Evolutionary conservation across 2,888 invertebrate genomes (phyloP).

Genomic region (Xestia rhomboidea): DNA sequence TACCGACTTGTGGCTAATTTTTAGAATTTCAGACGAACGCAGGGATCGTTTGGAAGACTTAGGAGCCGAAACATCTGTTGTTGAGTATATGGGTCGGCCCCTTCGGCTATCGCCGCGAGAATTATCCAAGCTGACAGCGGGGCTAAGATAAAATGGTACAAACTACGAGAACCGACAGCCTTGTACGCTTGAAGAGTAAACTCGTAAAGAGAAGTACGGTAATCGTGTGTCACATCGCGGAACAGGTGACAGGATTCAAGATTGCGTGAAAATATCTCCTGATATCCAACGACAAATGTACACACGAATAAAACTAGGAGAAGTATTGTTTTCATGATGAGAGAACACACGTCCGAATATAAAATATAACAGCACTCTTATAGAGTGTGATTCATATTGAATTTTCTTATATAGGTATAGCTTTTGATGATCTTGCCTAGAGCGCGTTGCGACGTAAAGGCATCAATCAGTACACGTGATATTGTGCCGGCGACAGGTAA

Average conservation of each 20-base stretch:
- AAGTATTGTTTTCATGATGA: constrained; percentile 24
- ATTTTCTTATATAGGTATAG: constrained; percentile 21
- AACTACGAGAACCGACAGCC: constrained; percentile 2
- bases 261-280: constrained; percentile 41
- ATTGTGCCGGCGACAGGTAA: constrained; percentile 32
- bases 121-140: constrained; percentile 37
- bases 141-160: constrained; percentile 30
- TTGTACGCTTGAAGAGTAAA: constrained; percentile 9
- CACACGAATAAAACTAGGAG: constrained; percentile 8
- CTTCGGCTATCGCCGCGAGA: constrained; percentile 41
- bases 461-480: neutral
- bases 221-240: constrained; percentile 35
- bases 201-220: constrained; percentile 15
- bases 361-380: neutral
- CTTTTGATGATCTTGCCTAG: neutral
- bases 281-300: constrained; percentile 14
- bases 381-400: neutral
- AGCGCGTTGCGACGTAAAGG: constrained; percentile 14
- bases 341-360: constrained; percentile 13
- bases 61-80: constrained; percentile 35
- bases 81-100: constrained; percentile 27
- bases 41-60: constrained; percentile 36
- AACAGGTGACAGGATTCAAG: constrained; percentile 21
- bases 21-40: constrained; percentile 34
- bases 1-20: constrained; percentile 35